Evolutionary conservation across 2,113 vertebrate genomes (phyloP).

Genomic region (Stigmatopora nigra): DNA sequence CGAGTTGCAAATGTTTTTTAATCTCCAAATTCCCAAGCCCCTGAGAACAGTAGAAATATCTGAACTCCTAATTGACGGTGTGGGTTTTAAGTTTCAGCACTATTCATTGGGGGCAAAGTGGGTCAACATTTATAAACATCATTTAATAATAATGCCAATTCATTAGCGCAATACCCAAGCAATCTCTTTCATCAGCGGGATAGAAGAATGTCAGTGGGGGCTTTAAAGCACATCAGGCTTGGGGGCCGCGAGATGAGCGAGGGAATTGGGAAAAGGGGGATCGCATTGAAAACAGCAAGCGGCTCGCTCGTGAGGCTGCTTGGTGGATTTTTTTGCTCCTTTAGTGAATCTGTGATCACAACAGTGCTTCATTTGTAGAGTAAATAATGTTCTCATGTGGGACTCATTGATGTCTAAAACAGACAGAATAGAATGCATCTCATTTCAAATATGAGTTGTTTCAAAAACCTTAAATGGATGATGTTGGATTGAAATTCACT

Average conservation of each 20-base stretch:
- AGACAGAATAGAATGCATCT: slow-evolving; percentile 14
- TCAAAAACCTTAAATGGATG: too few species aligned
- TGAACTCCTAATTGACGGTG: slow-evolving; percentile 47
- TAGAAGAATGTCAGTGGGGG: slow-evolving; percentile 52
- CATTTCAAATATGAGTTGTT: slow-evolving; percentile 3
- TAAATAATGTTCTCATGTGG: slow-evolving; percentile 27
- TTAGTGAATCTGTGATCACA: slow-evolving; percentile 40
- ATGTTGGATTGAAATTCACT: slow-evolving; percentile 19
- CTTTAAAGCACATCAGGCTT: slow-evolving; percentile 41
- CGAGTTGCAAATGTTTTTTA: slow-evolving; percentile 42
- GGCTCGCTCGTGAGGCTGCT: slow-evolving; percentile 29
- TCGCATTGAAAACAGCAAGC: slow-evolving; percentile 31
- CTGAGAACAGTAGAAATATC: slow-evolving; percentile 23
- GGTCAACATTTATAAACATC: slow-evolving; percentile 67
- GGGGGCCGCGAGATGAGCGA: not conserved
- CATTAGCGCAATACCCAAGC: slow-evolving; percentile 61
- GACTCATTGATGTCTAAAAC: slow-evolving; percentile 25
- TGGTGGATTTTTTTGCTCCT: slow-evolving; percentile 27
- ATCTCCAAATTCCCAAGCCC: slow-evolving; percentile 10
- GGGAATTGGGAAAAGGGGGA: not conserved
- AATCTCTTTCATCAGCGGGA: slow-evolving; percentile 64
- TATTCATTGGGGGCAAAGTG: slow-evolving; percentile 55
- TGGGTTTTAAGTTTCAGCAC: slow-evolving; percentile 43
- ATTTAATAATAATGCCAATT: slow-evolving; percentile 71
- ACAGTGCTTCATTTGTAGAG: slow-evolving; percentile 38